Evolutionary conservation across 1,140 invertebrate species (phyloP).

Genomic region (Bradynema listronoti): DNA sequence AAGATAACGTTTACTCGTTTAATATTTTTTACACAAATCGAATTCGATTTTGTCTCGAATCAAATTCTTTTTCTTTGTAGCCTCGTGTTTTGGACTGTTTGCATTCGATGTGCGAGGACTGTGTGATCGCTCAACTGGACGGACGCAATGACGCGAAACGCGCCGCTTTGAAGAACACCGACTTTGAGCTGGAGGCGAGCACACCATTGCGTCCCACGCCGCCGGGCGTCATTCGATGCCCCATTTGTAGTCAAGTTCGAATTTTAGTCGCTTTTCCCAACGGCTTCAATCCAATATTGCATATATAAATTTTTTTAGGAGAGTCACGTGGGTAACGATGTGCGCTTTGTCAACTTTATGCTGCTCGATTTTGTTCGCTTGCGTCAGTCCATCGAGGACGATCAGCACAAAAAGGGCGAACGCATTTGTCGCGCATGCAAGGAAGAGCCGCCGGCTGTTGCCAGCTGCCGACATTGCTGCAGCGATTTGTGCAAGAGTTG

Average conservation of each 20-base stretch:
- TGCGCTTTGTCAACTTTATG: constrained; percentile 50
- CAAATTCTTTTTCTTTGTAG: constrained; percentile 26
- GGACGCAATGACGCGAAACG: constrained; percentile 23
- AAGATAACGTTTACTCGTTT: not conserved
- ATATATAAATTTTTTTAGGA: constrained; percentile 16
- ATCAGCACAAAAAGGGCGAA: constrained; percentile 23
- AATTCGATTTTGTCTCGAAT: too few relatives aligned
- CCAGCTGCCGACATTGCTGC: constrained; percentile 82
- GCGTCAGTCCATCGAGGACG: not conserved
- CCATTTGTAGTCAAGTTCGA: constrained; percentile 44
- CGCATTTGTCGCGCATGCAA: constrained; percentile 44
- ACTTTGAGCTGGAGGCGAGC: constrained; percentile 18
- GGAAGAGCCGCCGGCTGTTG: constrained; percentile 69
- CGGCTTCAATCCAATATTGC: not conserved
- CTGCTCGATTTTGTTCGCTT: constrained; percentile 43
- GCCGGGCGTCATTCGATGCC: constrained; percentile 49
- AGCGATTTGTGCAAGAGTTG: constrained; percentile 85
- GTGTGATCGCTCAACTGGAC: constrained; percentile 53
- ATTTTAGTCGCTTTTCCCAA: too few relatives aligned
- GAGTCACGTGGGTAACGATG: constrained; percentile 45
- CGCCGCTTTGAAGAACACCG: not conserved
- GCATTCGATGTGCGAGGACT: constrained; percentile 55
- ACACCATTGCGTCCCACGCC: constrained; percentile 35
- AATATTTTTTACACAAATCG: too few relatives aligned
- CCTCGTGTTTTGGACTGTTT: constrained; percentile 50